phyloP scores from a whole-genome alignment of 2,797 vertebrate species.

The Platalea minor region DNA sequence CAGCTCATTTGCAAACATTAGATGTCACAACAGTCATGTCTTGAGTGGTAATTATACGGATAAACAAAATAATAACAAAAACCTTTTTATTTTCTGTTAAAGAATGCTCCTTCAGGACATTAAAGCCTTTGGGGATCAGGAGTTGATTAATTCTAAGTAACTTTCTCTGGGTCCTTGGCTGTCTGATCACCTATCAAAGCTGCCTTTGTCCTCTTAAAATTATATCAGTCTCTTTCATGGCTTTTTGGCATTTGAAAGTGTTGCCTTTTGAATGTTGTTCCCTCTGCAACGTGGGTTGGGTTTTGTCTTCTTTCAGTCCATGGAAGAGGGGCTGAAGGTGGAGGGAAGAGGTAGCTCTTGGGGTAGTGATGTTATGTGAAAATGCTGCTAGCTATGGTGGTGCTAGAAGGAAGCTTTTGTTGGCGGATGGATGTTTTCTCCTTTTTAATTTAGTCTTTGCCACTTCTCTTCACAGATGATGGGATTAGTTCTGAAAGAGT shows the following conservation, averaged over 20 bases:
- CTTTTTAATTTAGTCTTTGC: slow-evolving; percentile 5
- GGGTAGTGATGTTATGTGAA: neutral
- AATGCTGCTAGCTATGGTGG: neutral
- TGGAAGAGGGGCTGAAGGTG: slow-evolving; percentile 17
- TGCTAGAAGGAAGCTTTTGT: neutral
- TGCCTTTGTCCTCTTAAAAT: slow-evolving; percentile 57
- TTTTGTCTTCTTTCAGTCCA: neutral
- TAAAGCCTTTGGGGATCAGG: slow-evolving; percentile 69
- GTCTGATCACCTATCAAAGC: slow-evolving; percentile 66
- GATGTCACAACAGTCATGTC: slow-evolving; percentile 2
- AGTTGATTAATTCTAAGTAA: slow-evolving; percentile 63
- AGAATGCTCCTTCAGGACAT: slow-evolving; percentile 32
- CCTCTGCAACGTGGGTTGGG: neutral
- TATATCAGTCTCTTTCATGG: neutral
- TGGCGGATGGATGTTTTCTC: neutral
- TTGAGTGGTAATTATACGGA: neutral
- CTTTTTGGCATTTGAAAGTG: slow-evolving; percentile 20
- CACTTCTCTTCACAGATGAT: slow-evolving; percentile 82
- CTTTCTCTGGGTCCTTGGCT: slow-evolving; percentile 70
- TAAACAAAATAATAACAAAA: slow-evolving; percentile 11
- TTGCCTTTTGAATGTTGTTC: neutral
- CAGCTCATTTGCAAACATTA: neutral
- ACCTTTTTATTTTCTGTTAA: neutral
- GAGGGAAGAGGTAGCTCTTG: slow-evolving; percentile 32
- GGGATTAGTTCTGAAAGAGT: slow-evolving; percentile 92